Evolutionary conservation across 1,140 invertebrate species (phyloP).

Genomic region (Agrilus planipennis): DNA sequence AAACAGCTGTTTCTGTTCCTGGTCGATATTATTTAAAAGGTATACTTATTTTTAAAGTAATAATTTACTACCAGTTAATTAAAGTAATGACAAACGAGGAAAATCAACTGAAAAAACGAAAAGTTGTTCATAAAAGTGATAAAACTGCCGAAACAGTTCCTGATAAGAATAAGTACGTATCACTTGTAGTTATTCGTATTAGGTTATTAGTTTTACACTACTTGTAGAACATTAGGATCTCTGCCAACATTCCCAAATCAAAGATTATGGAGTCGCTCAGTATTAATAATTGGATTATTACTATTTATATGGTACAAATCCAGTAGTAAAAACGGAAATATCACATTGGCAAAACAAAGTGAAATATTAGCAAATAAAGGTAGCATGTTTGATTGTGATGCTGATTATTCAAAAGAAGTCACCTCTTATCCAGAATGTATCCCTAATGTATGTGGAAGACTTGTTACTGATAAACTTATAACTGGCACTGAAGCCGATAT

Average conservation of each 20-base stretch:
- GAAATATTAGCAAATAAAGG: conserved; percentile 45
- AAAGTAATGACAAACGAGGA: too few relatives aligned
- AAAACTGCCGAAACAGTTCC: too few relatives aligned
- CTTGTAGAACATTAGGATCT: conserved; percentile 28
- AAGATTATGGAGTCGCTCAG: conserved; percentile 31
- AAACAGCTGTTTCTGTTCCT: too few relatives aligned
- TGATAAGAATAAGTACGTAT: too few relatives aligned
- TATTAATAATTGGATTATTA: conserved; percentile 41
- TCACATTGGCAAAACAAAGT: conserved; percentile 38
- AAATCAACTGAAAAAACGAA: too few relatives aligned
- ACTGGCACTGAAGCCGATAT: conserved; percentile 50
- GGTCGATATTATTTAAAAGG: too few relatives aligned
- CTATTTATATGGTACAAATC: conserved; percentile 52
- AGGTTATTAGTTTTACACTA: too few relatives aligned
- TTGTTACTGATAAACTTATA: conserved; percentile 63
- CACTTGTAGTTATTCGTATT: too few relatives aligned
- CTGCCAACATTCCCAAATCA: conserved; percentile 30
- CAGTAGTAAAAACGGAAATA: conserved; percentile 38
- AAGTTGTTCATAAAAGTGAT: too few relatives aligned
- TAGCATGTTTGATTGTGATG: conserved; percentile 48
- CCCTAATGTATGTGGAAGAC: conserved; percentile 63
- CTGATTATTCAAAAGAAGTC: conserved; percentile 43
- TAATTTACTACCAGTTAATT: too few relatives aligned
- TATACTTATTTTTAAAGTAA: too few relatives aligned
- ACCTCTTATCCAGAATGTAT: conserved; percentile 50